These are phyloP conservation scores for Coremacera marginata DNA, from an alignment of 2,888 invertebrate species.

Conservation along the genomic window DNA sequence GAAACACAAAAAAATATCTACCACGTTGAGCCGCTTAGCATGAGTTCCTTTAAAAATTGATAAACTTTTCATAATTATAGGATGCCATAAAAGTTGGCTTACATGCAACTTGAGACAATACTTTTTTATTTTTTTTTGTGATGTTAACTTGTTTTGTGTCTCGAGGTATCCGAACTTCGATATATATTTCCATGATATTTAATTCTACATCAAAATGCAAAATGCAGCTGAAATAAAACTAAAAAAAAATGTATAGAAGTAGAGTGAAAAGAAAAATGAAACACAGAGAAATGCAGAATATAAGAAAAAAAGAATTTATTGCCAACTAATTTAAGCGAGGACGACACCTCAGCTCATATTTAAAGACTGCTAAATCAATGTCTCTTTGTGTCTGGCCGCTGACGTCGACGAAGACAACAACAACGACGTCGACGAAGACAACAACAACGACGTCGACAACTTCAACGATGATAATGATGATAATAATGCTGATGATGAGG, in stretches of 20 bases:
- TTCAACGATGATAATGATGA: slow-evolving; percentile 11
- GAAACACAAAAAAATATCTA: not conserved
- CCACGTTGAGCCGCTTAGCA: not conserved
- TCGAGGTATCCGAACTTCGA: not conserved
- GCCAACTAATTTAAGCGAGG: slow-evolving; percentile 62
- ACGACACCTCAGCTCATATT: slow-evolving; percentile 65
- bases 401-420: slow-evolving; percentile 32
- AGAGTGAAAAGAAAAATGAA: slow-evolving; percentile 24
- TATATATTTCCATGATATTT: slow-evolving; percentile 1
- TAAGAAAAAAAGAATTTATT: slow-evolving; percentile 36
- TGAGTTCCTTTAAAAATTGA: not conserved
- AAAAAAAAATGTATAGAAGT: slow-evolving; percentile 37
- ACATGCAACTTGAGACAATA: not conserved
- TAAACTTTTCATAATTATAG: slow-evolving; percentile 9
- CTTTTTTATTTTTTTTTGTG: not conserved
- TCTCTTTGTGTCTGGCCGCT: slow-evolving; percentile 37
- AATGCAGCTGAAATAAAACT: slow-evolving; percentile 2
- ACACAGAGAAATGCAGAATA: not conserved
- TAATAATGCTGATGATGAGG: slow-evolving; percentile 33
- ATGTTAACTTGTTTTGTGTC: not conserved
- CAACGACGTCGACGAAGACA: slow-evolving; percentile 12
- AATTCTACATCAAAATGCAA: slow-evolving; percentile 6
- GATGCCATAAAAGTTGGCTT: not conserved
- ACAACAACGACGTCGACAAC: slow-evolving; percentile 14
- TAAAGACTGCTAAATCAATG: slow-evolving; percentile 63